Base-by-base conservation (phyloP, 35 echinoderm and acorn worm species). In the Apostichopus californicus region DNA sequence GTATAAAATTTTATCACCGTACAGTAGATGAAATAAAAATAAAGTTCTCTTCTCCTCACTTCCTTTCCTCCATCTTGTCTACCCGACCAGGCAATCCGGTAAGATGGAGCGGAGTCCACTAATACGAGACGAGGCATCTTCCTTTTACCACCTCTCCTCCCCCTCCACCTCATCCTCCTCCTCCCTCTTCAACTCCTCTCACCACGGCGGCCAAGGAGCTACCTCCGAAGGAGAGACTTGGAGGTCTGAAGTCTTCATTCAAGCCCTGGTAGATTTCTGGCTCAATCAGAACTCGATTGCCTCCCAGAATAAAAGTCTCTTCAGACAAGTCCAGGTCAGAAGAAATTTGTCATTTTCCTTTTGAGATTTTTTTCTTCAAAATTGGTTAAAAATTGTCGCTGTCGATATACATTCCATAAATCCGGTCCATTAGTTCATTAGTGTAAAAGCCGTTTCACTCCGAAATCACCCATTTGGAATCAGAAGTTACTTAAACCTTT, bases 201-300 rank as follows among this genome's bases (percentile, higher is more conserved):
- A 80, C 28, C 78, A 93, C 6, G 92, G 91, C 8, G 92, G 91
- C 8, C 22, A 71, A 58, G 89, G 78, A 25, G 46, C 93, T 24
- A 52, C 88, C 23, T 23, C 34, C 24, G 79, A 94, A 55, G 77
- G 81, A 5, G 95, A 99, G 91, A 98, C 92, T 4, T 99, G 97
- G 97, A 89, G 95, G 54, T 96, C 95, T 20, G 97, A 99, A 85
- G 83, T 91, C 14, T 87, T 99, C 53, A 73, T 96, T 15, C 95
- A 99, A 82, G 84, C 94, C 13, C 59, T 99, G 92, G 91, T 88
- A 1, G 97, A 99, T 77, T 93, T 99, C 89, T 99, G 97, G 97
- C 78, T 99, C 14, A 95, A 93, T 87, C 97, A 99, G 81, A 99
- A 99, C 63, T 88, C 95, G 54, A 84, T 99, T 8, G 56, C 80